These are phyloP conservation scores for Prunella strophiata DNA, from an alignment of 2,797 vertebrate species.

Conservation along the genomic window DNA sequence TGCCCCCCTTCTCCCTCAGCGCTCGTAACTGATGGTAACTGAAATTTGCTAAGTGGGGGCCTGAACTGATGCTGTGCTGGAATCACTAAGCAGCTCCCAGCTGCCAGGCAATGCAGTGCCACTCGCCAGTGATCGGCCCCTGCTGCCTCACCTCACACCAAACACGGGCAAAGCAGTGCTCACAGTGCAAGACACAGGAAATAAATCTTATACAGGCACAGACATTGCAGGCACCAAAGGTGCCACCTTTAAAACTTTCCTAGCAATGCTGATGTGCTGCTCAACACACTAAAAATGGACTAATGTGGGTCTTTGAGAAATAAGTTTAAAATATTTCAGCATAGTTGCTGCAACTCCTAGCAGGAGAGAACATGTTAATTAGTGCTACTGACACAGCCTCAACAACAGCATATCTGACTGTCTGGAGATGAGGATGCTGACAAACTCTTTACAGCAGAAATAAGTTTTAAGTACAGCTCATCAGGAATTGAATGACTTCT, in stretches of 20 bases:
- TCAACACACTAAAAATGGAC: not conserved
- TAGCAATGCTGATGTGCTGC: fast-evolving
- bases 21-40: fast-evolving
- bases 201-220: not conserved
- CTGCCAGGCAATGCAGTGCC: fast-evolving
- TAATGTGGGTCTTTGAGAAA: fast-evolving
- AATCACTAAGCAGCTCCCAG: not conserved
- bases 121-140: fast-evolving
- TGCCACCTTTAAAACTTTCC: not conserved
- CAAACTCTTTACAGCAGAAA: not conserved
- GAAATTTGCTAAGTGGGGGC: not conserved
- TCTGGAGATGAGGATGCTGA: not conserved
- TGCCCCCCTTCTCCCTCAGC: not conserved
- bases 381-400: not conserved
- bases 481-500: not conserved
- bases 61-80: fast-evolving
- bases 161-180: not conserved
- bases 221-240: not conserved
- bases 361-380: not conserved
- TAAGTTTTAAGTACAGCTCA: not conserved
- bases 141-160: fast-evolving
- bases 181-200: not conserved
- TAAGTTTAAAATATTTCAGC: not conserved
- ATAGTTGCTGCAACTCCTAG: not conserved
- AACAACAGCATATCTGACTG: not conserved